Conservation (phyloP, 2,888 invertebrate genomes). For the Drepanosiphum platanoidis region DNA sequence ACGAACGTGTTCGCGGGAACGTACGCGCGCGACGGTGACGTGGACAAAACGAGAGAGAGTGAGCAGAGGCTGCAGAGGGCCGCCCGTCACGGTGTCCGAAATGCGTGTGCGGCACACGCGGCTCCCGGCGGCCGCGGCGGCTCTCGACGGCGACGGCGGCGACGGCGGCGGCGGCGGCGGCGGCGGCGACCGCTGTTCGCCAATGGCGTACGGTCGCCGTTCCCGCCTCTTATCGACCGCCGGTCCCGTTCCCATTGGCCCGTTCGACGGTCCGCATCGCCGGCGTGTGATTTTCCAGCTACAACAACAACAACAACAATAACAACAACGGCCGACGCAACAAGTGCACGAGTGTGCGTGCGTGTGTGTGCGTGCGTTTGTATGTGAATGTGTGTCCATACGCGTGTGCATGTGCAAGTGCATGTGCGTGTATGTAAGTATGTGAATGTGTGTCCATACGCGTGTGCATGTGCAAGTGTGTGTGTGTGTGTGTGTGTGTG, state of each 20-base stretch:
- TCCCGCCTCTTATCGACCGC: slow-evolving; percentile 61
- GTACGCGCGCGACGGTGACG: not conserved
- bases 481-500: too few relatives aligned
- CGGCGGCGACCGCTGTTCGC: slow-evolving; percentile 6
- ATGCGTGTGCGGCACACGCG: slow-evolving; percentile 33
- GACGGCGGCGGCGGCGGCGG: not conserved
- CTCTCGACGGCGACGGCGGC: not conserved
- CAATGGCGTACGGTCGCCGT: slow-evolving; percentile 47
- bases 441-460: not conserved
- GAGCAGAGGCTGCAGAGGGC: slow-evolving; percentile 10
- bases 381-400: not conserved
- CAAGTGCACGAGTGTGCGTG: slow-evolving; percentile 28
- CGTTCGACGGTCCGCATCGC: not conserved
- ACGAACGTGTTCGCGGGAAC: not conserved
- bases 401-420: not conserved
- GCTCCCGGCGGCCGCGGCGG: not conserved
- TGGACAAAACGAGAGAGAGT: too few relatives aligned
- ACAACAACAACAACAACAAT: too few relatives aligned
- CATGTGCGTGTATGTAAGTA: too few relatives aligned
- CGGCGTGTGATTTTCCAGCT: not conserved
- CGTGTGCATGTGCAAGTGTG: not conserved
- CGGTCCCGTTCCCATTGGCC: slow-evolving; percentile 43
- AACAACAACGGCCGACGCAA: not conserved
- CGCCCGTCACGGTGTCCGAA: slow-evolving; percentile 34
- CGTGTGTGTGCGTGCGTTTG: not conserved